Evolutionary conservation across 2,797 vertebrate species (phyloP).

Genomic region (Philypnodon macrostomus): DNA sequence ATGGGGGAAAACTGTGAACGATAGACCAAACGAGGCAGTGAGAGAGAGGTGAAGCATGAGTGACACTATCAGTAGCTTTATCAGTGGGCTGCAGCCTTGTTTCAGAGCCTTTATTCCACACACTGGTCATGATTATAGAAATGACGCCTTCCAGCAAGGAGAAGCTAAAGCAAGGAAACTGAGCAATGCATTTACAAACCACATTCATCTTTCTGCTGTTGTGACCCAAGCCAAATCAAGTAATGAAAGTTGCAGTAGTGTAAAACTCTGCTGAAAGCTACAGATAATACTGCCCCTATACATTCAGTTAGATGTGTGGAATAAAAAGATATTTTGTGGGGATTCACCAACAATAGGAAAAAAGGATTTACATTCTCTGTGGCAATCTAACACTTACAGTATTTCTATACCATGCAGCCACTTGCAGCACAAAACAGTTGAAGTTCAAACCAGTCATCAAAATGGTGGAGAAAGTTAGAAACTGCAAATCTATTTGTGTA

Average conservation of each 20-base stretch:
- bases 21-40: constrained; percentile 27
- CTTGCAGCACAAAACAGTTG: too few relatives aligned
- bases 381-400: too few relatives aligned
- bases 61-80: constrained; percentile 39
- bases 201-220: background rate
- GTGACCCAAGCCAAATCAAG: background rate
- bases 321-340: too few relatives aligned
- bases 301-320: too few relatives aligned
- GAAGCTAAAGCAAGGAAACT: background rate
- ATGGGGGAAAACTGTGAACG: constrained; percentile 24
- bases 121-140: constrained; percentile 18
- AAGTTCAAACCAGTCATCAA: too few relatives aligned
- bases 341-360: too few relatives aligned
- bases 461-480: too few relatives aligned
- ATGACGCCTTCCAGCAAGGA: constrained; percentile 17
- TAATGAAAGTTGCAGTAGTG: background rate
- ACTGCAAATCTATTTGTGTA: too few relatives aligned
- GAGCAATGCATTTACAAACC: background rate
- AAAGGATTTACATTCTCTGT: too few relatives aligned
- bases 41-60: constrained; percentile 40
- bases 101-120: constrained; percentile 36
- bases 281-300: too few relatives aligned
- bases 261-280: background rate
- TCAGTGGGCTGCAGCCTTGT: constrained; percentile 31
- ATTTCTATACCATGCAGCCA: too few relatives aligned